Conservation (phyloP, 1,140 invertebrate species). For the Chrysomallon squamiferum region DNA sequence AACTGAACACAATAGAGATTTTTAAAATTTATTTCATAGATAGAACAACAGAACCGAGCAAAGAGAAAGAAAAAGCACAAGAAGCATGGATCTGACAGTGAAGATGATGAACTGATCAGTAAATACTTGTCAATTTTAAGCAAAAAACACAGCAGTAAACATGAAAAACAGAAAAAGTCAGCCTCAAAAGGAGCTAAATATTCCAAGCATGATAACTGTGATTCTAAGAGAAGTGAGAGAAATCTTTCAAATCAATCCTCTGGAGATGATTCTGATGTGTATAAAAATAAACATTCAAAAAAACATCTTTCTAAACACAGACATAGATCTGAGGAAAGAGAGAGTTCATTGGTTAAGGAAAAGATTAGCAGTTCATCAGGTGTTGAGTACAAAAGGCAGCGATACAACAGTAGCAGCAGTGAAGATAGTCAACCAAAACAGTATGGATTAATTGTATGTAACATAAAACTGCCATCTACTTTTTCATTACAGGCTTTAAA, state of each 20-base stretch:
- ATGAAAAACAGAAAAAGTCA: background rate
- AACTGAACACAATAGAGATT: no score
- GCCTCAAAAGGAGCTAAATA: background rate
- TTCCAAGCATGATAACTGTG: background rate
- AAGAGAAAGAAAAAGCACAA: conserved; percentile 39
- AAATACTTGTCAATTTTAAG: conserved; percentile 47
- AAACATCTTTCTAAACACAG: no score
- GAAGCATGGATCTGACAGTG: conserved; percentile 18
- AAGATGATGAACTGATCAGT: conserved; percentile 43
- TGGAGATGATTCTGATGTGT: no score
- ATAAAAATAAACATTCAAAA: no score
- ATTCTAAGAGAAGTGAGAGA: no score
- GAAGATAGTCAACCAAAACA: conserved; percentile 1
- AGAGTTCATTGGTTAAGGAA: no score
- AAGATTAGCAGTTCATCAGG: no score
- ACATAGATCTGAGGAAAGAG: no score
- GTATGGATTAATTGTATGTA: conserved; percentile 26
- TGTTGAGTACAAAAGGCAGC: background rate
- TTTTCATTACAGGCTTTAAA: no score
- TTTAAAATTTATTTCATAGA: conserved; percentile 2
- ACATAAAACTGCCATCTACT: background rate
- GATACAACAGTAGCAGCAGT: background rate
- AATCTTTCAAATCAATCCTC: no score
- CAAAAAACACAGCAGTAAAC: conserved; percentile 25
- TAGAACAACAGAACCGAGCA: conserved; percentile 15